Evolutionary conservation across 2,113 vertebrate genomes (phyloP), one percentile per base, ranked within the genome.

Genomic region (Nymphicus hollandicus): DNA sequence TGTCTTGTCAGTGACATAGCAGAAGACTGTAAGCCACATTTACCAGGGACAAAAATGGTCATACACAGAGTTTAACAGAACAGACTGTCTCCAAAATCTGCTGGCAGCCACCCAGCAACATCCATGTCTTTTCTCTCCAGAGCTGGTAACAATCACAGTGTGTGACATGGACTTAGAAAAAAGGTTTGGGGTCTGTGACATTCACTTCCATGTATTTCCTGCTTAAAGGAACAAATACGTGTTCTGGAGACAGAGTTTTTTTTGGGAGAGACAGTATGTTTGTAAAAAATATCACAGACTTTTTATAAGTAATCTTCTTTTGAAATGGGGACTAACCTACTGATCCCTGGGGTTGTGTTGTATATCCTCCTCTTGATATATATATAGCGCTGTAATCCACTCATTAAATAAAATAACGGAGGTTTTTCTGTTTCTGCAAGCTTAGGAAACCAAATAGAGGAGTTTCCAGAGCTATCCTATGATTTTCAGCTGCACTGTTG

Each of bases 61-160:
- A 37, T 8, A 47, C 11, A 15, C 5, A 11, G 15, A 22, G 3
- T 58, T 25, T 52, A 65, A 43, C 5, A 56, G 17, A 33, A 55
- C 2, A 4, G 0, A 17, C 25, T 58, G 16, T 17, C 33, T 64
- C 29, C 6, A 25, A 58, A 63, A 31, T 60, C 28, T 0, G 0
- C 14, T 46, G 33, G 9, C 29, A 91, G 50, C 12, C 50, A 11
- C 23, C 46, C 0, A 1, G 13, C 17, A 27, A 1, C 1, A 7
- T 79, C 27, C 4, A 4, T 8, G 4, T 41, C 22, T 63, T 81
- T 58, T 78, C 17, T 37, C 8, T 66, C 7, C 28, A 44, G 13
- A 49, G 4, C 10, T 63, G 64, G 27, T 35, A 55, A n/a, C 17
- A 20, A 5, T 41, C 41, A 41, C 41, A 41, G 13, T 28, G 11